Percentiles rank a stretch among this genome's conserved stretches.
Conservation (phyloP, 2,888 invertebrate species). For the Sceliomorpha sp. region DNA sequence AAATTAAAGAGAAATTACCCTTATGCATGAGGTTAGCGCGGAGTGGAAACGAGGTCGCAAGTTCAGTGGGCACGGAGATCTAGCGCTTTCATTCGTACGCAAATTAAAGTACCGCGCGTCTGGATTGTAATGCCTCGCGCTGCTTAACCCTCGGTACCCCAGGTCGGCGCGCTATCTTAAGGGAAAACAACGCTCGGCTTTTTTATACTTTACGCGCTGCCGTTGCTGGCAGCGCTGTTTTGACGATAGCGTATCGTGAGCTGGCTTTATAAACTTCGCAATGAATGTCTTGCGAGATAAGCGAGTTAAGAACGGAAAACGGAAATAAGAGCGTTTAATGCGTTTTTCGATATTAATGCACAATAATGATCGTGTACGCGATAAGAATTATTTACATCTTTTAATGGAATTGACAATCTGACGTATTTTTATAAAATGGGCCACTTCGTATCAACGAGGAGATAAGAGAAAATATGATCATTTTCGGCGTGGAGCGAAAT, state of each 20-base stretch:
- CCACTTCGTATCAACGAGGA: too few relatives aligned
- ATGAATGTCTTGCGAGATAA: slow-evolving; percentile 35
- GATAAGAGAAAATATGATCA: too few relatives aligned
- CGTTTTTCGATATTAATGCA: too few relatives aligned
- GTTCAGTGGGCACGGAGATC: slow-evolving; percentile 17
- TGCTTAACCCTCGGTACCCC: slow-evolving; percentile 22
- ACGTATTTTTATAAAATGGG: too few relatives aligned
- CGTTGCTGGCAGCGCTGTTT: slow-evolving; percentile 1
- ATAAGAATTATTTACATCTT: too few relatives aligned
- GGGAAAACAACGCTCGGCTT: slow-evolving; percentile 13
- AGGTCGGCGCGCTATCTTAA: neutral
- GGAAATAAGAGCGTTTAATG: too few relatives aligned
- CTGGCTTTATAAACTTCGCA: slow-evolving; percentile 24
- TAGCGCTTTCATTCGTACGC: slow-evolving; percentile 37
- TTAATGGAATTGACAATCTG: too few relatives aligned
- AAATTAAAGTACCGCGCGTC: slow-evolving; percentile 36
- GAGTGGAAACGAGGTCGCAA: slow-evolving; percentile 42
- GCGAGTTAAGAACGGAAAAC: slow-evolving; percentile 10
- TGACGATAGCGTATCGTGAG: slow-evolving; percentile 32
- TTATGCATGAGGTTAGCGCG: slow-evolving; percentile 32
- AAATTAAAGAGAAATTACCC: slow-evolving; percentile 52
- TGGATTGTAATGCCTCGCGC: slow-evolving; percentile 28
- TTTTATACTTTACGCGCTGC: neutral
- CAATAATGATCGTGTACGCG: too few relatives aligned
- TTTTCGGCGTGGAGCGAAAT: too few relatives aligned